Base-by-base conservation (phyloP, 2,888 invertebrate species). In the Lymantria monacha region DNA sequence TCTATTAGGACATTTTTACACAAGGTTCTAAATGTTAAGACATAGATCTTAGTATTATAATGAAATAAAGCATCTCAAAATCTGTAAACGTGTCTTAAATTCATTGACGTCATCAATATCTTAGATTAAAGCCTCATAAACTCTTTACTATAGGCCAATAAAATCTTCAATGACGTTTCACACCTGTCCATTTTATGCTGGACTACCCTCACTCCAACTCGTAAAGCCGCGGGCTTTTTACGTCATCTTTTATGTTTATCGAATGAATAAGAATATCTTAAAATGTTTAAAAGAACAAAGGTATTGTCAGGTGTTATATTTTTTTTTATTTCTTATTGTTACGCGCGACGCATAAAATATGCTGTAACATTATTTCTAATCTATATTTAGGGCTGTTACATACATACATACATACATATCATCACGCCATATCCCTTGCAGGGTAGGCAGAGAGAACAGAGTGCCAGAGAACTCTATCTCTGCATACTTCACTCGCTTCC, bases 241-340 rank as follows among this genome's bases (percentile, higher is more conserved):
- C 43, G 48, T 51, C 41, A 46, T 41, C 53, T 52, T 61, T 57
- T 61, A 64, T 12, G 46, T 9, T 46, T 43, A 53, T 56, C 43
- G 30, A 31, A 58, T 66, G 55, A 59, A 62, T 62, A 46, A 50
- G 45, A 46, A 31, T 65, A 55, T 50, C 53, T 44, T 49, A n/a
- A 54, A 52, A 55, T 51, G 48, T 41, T 33, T 45, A 48, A 44
- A 15, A 10, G 41, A 44, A 49, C 22, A 44, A 47, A 12, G 15
- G 13, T 10, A 40, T 30, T 9, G 14, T 13, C 36, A 36, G 36
- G 41, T 46, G 30, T 14, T 15, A 2, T 38, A 15, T 22, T 8
- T 13, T 46, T 46, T 46, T 46, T 22, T 22, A 22, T 22, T 40
- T 41, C 22, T 33, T 33, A 5, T 33, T 33, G 33, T 33, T 10